Evolutionary conservation across 2,797 vertebrate genomes (phyloP), one percentile per base, ranked within the genome.

Genomic region (Lepus oiostolus): DNA sequence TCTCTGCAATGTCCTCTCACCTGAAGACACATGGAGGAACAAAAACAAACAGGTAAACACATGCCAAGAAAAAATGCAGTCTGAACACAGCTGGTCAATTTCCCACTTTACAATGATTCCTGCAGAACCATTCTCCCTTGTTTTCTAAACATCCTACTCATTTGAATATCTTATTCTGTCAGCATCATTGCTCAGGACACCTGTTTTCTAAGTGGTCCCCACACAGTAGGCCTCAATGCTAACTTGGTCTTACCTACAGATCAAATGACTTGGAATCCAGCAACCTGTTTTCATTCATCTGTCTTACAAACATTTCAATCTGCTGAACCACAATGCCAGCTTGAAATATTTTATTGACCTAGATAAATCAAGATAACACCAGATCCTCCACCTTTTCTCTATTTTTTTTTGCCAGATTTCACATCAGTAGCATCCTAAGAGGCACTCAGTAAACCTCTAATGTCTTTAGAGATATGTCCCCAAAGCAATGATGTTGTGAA

Each of bases 321-420:
- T 82, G 65, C 19, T 19, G 12, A 72, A 94, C 24, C 5, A 60
- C 82, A 14, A 58, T 17, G 14, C 54, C 54, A 58, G 6, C 54
- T 13, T 74, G 67, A 96, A 84, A 84, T 74, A 22, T 84, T 92
- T 93, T 74, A 42, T 54, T 84, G 13, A 88, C 42, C n/a, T 35
- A 71, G 38, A 54, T 88, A 60, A 82, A 87, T 93, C 79, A 77
- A 75, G 6, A 70, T 58, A 21, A 38, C 8, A 35, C 24, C 24
- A 91, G 24, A 9, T 75, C 28, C 12, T 58, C 42, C 5, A 17
- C 7, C 22, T 0, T 13, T 10, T 58, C n/a, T 84, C 54, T 62
- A 72, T 68, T 14, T 88, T 17, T 88, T 17, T 72, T 54, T 54
- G 62, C 63, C 17, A 62, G 65, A 9, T 79, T 3, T 93, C 26